A percentile compares a stretch with the other conserved stretches of the same genome.
Evolutionary conservation across 1,140 invertebrate species (phyloP).

Genomic region (Linepithema humile): DNA sequence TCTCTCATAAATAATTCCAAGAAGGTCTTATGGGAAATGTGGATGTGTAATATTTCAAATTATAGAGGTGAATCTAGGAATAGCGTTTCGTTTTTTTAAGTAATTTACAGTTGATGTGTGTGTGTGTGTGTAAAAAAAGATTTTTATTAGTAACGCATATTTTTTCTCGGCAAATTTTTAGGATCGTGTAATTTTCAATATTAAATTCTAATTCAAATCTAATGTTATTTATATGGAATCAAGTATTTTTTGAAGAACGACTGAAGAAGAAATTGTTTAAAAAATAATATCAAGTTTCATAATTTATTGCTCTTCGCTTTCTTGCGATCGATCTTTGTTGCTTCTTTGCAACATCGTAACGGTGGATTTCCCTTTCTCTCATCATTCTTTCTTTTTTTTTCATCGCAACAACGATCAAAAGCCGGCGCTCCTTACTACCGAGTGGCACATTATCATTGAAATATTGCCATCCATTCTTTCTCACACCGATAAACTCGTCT

Average conservation of each 20-base stretch:
- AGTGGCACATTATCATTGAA: background rate
- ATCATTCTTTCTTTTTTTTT: background rate
- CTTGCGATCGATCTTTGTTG: background rate
- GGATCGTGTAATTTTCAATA: background rate
- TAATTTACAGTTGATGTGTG: background rate
- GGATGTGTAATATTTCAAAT: slow-evolving; percentile 15
- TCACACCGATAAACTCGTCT: background rate
- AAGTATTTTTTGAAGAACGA: background rate
- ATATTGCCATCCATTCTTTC: background rate
- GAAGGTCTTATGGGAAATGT: slow-evolving; percentile 5
- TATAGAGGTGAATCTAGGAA: background rate
- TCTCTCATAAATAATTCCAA: slow-evolving; percentile 25
- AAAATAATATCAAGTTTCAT: background rate
- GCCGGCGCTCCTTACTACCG: background rate
- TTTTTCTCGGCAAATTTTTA: background rate
- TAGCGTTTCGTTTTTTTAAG: background rate
- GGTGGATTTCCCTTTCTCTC: background rate
- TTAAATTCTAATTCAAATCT: background rate
- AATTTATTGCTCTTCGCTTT: background rate
- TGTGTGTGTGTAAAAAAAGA: no score
- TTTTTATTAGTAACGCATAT: background rate
- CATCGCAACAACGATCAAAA: background rate
- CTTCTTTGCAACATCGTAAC: background rate
- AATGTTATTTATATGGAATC: background rate
- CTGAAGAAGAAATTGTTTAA: background rate